Evolutionary conservation across 2,113 vertebrate genomes (phyloP), one percentile per base, ranked within the genome.

Genomic region (Mesoclemmys tuberculata): DNA sequence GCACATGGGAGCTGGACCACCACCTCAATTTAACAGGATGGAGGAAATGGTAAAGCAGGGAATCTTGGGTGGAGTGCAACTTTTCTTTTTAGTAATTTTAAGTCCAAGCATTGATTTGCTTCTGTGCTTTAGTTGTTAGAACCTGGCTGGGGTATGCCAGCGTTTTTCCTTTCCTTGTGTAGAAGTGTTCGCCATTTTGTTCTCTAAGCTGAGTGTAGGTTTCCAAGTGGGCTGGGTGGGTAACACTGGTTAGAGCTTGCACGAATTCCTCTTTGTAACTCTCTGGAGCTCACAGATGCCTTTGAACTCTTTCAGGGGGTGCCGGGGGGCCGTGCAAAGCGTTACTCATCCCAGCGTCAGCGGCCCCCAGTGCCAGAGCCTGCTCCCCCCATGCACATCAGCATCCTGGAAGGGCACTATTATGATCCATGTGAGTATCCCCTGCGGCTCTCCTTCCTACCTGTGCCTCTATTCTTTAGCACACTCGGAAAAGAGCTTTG

Each of bases 401-500:
- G 99, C 84, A 99, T 99, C 96, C 98, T 99, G 99, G 99, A 99
- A 93, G 99, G 99, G 79, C 99, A 99, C 98, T 99, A 99, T 98
- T 99, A 99, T 0, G 99, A 99, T 58, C 98, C 99, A 97, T 61
- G 99, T 99, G 97, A 99, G 99, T 98, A 89, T 87, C 75, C 10
- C n/a, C 19, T 55, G 46, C 46, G 0, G 1, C 82, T 92, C 10
- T 71, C 2, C 1, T 84, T 46, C 22, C 12, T 54, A n/a, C n/a
- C 93, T 92, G n/a, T n/a, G 88, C 80, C 24, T 38, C 51, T 79
- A 26, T 26, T 9, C 89, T 75, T 1, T 0, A 2, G 48, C 38
- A 6, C 26, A n/a, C 48, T 81, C 18, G 0, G 61, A 64, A 14
- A 58, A 38, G 31, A 21, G 48, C 74, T 8, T 49, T 44, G 77